Conservation (phyloP, 2,797 vertebrate species). For the Erithacus rubecula region DNA sequence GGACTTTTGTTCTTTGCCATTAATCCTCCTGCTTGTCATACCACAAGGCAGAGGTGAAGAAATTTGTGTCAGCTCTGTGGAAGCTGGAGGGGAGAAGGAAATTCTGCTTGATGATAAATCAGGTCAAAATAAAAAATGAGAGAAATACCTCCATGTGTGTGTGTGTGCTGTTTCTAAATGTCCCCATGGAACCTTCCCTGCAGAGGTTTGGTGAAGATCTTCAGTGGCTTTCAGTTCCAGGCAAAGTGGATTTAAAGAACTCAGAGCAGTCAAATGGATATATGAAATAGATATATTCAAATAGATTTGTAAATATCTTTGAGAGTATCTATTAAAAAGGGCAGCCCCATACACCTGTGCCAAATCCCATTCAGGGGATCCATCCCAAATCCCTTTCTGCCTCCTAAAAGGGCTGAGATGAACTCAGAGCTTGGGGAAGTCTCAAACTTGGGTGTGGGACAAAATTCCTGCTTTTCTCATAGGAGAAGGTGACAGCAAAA, state of each 20-base stretch:
- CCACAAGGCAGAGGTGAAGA: not conserved
- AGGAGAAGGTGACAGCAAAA: not conserved
- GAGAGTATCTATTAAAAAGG: not conserved
- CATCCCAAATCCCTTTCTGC: not conserved
- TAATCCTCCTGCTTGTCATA: not conserved
- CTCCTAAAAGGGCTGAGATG: not conserved
- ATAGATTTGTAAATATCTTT: not conserved
- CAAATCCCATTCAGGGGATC: not conserved
- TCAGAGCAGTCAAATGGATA: not conserved
- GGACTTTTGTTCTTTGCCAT: not conserved
- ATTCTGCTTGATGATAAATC: not conserved
- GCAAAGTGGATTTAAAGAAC: not conserved
- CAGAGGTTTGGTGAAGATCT: not conserved
- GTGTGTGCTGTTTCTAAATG: not conserved
- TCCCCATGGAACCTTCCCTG: not conserved
- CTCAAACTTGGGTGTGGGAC: not conserved
- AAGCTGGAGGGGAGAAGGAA: not conserved
- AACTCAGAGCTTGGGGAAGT: not conserved
- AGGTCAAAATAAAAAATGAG: not conserved
- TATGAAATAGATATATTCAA: too few species aligned
- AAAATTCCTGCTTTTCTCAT: not conserved
- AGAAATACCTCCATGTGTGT: rapidly evolving
- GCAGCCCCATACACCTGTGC: rapidly evolving
- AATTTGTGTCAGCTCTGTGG: not conserved
- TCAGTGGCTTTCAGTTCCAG: not conserved